Percentiles rank a stretch among this genome's conserved stretches.
Evolutionary conservation across 2,113 vertebrate species (phyloP).

Genomic region (Crotalus viridis): DNA sequence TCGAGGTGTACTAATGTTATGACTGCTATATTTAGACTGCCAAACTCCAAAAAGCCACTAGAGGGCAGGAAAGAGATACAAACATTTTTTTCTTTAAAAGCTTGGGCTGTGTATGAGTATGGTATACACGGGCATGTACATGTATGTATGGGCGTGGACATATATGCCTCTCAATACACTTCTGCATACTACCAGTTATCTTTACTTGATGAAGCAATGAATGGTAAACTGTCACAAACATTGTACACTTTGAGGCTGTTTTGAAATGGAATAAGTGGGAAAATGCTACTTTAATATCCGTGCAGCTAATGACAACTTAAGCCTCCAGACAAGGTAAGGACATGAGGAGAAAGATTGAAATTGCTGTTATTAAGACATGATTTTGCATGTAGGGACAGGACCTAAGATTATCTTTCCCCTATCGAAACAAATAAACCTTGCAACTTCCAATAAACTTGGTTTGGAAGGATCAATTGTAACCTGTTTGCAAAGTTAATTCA

Average conservation of each 20-base stretch:
- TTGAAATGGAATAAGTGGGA: not conserved
- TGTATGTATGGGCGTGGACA: not conserved
- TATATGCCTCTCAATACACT: not conserved
- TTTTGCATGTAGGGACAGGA: not conserved
- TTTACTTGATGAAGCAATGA: not conserved
- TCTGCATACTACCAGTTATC: not conserved
- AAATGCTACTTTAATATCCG: not conserved
- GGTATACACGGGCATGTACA: not conserved
- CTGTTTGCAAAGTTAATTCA: not conserved
- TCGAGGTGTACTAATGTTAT: not conserved
- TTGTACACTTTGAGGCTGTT: not conserved
- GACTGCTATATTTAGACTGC: not conserved
- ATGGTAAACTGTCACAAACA: not conserved
- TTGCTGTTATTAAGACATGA: not conserved
- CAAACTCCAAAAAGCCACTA: not conserved
- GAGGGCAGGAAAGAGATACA: not conserved
- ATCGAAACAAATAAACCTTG: not conserved
- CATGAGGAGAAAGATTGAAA: not conserved
- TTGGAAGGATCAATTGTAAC: not conserved
- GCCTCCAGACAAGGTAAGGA: not conserved
- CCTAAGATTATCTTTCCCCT: not conserved
- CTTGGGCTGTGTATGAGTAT: not conserved
- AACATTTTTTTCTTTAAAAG: not conserved
- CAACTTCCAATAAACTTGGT: not conserved
- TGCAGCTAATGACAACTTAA: not conserved